phyloP scores from a whole-genome alignment of 2,888 invertebrate genomes.

The Phymatocera aterrima region DNA sequence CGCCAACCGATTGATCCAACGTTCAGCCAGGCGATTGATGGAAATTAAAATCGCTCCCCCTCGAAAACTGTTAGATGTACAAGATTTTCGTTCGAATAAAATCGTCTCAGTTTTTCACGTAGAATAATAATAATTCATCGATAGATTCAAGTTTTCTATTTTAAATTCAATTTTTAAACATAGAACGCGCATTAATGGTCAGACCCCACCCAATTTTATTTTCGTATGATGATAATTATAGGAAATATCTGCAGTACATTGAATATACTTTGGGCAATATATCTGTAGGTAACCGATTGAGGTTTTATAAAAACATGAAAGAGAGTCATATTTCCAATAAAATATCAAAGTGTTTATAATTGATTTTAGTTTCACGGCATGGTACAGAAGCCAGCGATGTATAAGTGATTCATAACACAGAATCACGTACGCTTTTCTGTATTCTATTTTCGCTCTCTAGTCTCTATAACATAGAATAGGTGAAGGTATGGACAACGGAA shows the following conservation, averaged over 20 bases:
- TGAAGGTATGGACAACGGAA: slow-evolving; percentile 16
- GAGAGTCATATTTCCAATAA: neutral
- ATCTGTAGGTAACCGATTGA: neutral
- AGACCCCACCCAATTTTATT: neutral
- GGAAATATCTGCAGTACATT: too few relatives aligned
- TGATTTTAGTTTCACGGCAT: neutral
- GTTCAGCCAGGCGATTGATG: neutral
- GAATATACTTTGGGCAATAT: neutral
- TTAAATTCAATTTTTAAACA: too few relatives aligned
- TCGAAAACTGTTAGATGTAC: neutral
- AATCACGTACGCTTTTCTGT: neutral
- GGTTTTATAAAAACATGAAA: neutral
- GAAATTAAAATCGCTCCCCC: neutral
- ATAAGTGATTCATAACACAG: neutral
- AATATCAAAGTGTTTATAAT: neutral
- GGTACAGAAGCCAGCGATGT: neutral
- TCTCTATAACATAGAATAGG: too few relatives aligned
- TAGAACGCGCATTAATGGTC: too few relatives aligned
- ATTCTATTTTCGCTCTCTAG: too few relatives aligned
- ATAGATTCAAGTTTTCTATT: neutral
- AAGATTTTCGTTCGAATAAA: neutral
- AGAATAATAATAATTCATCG: neutral
- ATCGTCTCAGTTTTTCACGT: neutral
- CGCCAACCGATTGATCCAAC: neutral
- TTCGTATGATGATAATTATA: neutral